Evolutionary conservation across 2,113 vertebrate species (phyloP).

Genomic region (Falcunculus frontatus): DNA sequence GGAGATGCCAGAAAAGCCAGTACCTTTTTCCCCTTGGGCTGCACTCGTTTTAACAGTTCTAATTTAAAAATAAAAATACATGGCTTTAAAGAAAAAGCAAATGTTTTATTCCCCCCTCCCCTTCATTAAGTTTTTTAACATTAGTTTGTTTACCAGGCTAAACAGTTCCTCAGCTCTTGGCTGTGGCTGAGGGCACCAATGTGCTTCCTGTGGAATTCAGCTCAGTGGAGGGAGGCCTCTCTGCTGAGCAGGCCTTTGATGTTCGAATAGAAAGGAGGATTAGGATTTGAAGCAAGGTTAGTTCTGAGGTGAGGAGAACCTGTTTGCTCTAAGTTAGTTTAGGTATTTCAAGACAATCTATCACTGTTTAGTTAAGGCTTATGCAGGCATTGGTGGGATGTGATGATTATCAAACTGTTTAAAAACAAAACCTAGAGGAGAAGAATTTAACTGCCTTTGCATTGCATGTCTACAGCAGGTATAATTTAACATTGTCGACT

Average conservation of each 20-base stretch:
- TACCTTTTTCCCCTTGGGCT: neutral
- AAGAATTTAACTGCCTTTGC: neutral
- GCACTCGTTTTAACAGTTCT: neutral
- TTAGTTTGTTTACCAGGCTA: neutral
- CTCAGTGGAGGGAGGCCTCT: neutral
- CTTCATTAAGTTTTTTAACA: neutral
- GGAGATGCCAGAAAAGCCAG: neutral
- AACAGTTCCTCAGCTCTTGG: neutral
- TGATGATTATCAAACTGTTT: neutral
- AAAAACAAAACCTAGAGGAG: neutral
- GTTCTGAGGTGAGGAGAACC: neutral
- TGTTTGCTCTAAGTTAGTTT: neutral
- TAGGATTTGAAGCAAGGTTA: neutral
- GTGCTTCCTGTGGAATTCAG: neutral
- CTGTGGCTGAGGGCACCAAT: neutral
- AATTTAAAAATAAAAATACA: neutral
- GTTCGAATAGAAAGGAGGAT: neutral
- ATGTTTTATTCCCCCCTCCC: rapidly evolving
- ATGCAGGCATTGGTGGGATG: neutral
- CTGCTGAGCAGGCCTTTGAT: neutral
- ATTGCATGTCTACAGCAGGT: slow-evolving; percentile 1
- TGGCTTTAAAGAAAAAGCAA: neutral
- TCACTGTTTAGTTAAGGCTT: neutral
- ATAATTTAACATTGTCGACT: neutral
- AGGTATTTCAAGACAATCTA: neutral